These are phyloP conservation scores for Sinonovacula constricta DNA, from an alignment of 1,140 invertebrate species.

Conservation along the genomic window DNA sequence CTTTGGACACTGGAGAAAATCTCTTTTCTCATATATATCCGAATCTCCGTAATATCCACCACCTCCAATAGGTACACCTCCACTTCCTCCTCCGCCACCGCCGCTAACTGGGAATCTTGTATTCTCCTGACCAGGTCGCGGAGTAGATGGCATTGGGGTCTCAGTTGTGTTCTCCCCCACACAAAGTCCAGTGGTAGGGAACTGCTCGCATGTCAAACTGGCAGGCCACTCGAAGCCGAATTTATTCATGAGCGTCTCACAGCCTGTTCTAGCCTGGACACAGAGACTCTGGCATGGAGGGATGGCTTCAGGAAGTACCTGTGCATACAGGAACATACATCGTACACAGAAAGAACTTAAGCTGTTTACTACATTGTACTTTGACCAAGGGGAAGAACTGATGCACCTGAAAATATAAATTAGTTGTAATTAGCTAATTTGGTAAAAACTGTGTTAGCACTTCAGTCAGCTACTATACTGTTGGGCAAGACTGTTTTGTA, in stretches of 20 bases:
- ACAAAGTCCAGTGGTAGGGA: constrained; percentile 91
- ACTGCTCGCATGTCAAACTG: constrained; percentile 92
- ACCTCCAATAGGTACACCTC: background rate
- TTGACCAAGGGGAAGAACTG: constrained; percentile 97
- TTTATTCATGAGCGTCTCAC: constrained; percentile 93
- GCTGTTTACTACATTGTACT: constrained; percentile 94
- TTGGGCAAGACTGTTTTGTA: too few species aligned
- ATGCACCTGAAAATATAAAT: constrained; percentile 82
- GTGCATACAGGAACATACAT: constrained; percentile 96
- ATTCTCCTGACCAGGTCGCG: constrained; percentile 35
- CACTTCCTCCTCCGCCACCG: constrained; percentile 5
- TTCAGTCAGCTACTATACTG: too few species aligned
- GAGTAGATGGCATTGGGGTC: constrained; percentile 37
- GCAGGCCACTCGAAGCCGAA: constrained; percentile 98
- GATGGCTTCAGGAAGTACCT: constrained; percentile 89
- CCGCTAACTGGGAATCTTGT: background rate
- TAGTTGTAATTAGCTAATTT: too few species aligned
- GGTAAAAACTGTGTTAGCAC: too few species aligned
- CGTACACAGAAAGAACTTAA: constrained; percentile 97
- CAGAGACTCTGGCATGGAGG: constrained; percentile 91
- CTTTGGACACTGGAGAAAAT: constrained; percentile 84
- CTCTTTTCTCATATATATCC: constrained; percentile 66
- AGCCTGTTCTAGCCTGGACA: constrained; percentile 81
- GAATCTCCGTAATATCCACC: constrained; percentile 3
- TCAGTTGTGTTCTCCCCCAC: constrained; percentile 90